phyloP scores from a whole-genome alignment of 2,797 vertebrate genomes.

The Liasis olivaceus region DNA sequence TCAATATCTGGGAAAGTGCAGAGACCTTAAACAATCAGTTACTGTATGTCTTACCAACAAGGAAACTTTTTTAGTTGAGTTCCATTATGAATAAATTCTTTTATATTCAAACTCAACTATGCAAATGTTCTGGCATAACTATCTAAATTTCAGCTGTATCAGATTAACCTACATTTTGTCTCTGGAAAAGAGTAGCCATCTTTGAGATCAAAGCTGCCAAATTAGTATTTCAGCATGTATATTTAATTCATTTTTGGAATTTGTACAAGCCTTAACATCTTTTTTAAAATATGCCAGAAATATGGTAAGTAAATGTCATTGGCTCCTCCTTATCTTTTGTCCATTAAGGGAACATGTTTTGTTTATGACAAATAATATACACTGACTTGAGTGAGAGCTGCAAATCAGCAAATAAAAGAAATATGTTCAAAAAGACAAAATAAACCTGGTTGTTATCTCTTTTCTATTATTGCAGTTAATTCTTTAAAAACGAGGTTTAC shows the following conservation, averaged over 20 bases:
- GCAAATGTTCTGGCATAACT: background rate
- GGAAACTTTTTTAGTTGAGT: background rate
- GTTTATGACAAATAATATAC: background rate
- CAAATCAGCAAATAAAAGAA: background rate
- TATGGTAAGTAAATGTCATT: background rate
- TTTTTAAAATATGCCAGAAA: background rate
- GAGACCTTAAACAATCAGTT: background rate
- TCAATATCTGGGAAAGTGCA: background rate
- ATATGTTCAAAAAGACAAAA: conserved; percentile 12
- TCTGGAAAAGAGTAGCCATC: background rate
- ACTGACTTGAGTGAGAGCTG: background rate
- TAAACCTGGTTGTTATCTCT: background rate
- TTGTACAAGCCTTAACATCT: background rate
- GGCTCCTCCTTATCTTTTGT: background rate
- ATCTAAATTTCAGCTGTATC: background rate
- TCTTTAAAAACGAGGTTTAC: background rate
- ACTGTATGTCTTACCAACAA: background rate
- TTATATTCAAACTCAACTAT: background rate
- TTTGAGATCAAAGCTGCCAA: background rate
- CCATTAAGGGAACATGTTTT: background rate
- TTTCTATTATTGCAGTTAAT: conserved; percentile 22
- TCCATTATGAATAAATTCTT: background rate
- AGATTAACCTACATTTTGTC: background rate
- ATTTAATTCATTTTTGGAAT: background rate
- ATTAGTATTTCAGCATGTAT: background rate